Percentiles rank a stretch among this genome's conserved stretches.
These are phyloP conservation scores for Chionoecetes opilio DNA, from an alignment of 1,140 invertebrate genomes.

Conservation along the genomic window DNA sequence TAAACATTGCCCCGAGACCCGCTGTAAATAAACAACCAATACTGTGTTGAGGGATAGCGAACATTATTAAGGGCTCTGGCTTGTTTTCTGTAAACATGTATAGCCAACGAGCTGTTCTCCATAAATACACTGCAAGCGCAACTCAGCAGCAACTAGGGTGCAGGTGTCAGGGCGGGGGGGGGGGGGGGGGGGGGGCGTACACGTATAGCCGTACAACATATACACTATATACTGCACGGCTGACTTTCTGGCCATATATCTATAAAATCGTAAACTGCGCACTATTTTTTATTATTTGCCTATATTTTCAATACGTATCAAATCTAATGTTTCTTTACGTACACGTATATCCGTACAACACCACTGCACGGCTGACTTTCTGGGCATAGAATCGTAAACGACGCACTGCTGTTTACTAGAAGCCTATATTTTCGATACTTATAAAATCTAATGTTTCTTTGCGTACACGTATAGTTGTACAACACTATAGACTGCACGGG, in stretches of 20 bases:
- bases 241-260: background rate
- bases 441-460: no score
- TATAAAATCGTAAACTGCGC: background rate
- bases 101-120: background rate
- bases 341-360: no score
- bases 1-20: background rate
- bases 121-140: slow-evolving; percentile 12
- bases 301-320: no score
- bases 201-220: no score
- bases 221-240: background rate
- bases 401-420: no score
- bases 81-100: slow-evolving; percentile 30
- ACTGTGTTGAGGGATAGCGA: slow-evolving; percentile 27
- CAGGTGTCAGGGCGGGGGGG: background rate
- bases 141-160: background rate
- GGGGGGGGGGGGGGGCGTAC: background rate
- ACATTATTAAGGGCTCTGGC: slow-evolving; percentile 8
- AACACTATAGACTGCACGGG: no score
- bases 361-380: background rate
- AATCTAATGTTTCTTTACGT: no score
- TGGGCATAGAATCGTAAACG: background rate
- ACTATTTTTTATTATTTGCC: no score
- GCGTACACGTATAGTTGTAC: no score
- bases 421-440: no score
- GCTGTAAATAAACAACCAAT: slow-evolving; percentile 30